Conservation (phyloP, 2,888 invertebrate species). For the Tortricodes alternella region DNA sequence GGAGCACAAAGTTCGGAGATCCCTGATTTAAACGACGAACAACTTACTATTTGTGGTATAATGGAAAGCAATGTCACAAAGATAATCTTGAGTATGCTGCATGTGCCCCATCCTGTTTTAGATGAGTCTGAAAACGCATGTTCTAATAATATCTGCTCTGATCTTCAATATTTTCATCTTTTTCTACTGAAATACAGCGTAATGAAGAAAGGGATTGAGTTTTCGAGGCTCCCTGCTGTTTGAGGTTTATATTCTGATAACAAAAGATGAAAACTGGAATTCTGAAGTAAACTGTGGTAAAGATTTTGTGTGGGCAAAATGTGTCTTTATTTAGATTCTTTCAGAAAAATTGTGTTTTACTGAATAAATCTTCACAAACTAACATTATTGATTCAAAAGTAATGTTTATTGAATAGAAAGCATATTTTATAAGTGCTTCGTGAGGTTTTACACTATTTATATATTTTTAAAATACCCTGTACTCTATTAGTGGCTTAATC, state of each 20-base stretch:
- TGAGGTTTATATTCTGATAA: conserved; percentile 2
- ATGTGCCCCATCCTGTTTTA: conserved; percentile 41
- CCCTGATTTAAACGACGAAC: too few species aligned
- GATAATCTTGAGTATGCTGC: conserved; percentile 61
- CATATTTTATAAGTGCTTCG: background rate
- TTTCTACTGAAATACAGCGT: conserved; percentile 4
- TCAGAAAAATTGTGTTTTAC: background rate
- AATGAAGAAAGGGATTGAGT: background rate
- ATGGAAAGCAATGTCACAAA: conserved; percentile 59
- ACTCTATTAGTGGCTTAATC: conserved; percentile 21
- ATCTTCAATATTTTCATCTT: conserved; percentile 13
- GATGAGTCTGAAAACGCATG: conserved; percentile 11
- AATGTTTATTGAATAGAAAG: background rate
- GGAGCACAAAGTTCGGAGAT: too few species aligned
- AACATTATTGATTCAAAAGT: background rate
- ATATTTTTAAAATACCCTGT: conserved; percentile 3
- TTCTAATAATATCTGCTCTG: conserved; percentile 7
- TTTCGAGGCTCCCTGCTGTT: background rate
- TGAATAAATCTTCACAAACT: background rate
- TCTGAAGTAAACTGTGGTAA: background rate
- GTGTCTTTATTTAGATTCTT: conserved; percentile 1
- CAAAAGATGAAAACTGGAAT: conserved; percentile 12
- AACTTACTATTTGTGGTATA: too few species aligned
- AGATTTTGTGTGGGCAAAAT: conserved; percentile 2
- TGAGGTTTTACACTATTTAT: conserved; percentile 3